Evolutionary conservation across 92 coral and sea anemone genomes (phyloP), one percentile per base, ranked within the genome.

Genomic region (Porites cylindrica): DNA sequence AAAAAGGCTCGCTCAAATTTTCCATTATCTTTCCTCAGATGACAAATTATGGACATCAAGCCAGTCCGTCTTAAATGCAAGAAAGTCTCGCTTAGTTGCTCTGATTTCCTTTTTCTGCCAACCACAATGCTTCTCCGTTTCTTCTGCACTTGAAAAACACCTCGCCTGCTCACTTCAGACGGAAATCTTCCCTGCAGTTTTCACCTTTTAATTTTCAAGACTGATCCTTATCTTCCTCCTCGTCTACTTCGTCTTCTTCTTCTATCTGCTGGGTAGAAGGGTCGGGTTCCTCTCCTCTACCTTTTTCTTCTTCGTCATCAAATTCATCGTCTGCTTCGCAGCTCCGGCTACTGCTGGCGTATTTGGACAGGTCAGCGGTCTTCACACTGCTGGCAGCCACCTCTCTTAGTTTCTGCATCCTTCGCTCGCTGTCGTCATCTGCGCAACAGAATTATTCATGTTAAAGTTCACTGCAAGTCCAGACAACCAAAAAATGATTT

Each of bases 311-410:
- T 0, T 92, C 95, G 53, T 89, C 98, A 67, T 97, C 99, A 51
- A 92, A 91, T 75, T 97, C 99, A 73, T 97, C 99, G 51, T 97
- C 99, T 0, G 99, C 99, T 81, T 97, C 99, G 66, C 99, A 96
- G 82, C 99, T 97, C 4, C 99, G 85, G 70, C 99, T 94, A 81
- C 99, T 96, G 85, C 99, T 95, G 56, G 91, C 96, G 69, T 88
- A 91, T 71, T 89, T 93, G 38, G 90, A 83, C 58, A 95, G 88
- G 24, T 90, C 95, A 10, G 76, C 91, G 16, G 92, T 61, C 64
- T 83, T 83, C 7, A 26, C 53, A 13, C 68, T 69, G 20, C 19
- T 18, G 5, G 86, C 76, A 0, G 80, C 88, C 9, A 75, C 83
- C 50, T 75, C 79, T 73, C 80, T 72, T 4, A 83, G 70, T 59